These are phyloP conservation scores for Sander lucioperca DNA, from an alignment of 2,113 vertebrate genomes.

Conservation along the genomic window DNA sequence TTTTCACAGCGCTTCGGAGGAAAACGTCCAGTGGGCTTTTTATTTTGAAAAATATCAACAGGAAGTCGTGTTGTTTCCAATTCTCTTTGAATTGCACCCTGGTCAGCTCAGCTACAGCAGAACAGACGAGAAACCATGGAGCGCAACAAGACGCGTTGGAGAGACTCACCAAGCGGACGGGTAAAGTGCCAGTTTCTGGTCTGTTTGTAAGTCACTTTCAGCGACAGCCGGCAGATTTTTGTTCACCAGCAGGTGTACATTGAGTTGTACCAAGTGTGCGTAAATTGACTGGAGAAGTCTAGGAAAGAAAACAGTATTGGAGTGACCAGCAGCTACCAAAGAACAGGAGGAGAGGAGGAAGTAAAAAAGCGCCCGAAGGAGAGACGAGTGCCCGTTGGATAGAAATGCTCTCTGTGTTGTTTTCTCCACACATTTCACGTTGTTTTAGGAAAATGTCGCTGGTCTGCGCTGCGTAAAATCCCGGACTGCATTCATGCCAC, in stretches of 20 bases:
- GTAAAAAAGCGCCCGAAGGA: constrained; percentile 13
- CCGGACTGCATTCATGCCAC: constrained; percentile 31
- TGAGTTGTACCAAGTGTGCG: constrained; percentile 26
- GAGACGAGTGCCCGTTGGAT: constrained; percentile 12
- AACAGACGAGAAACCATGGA: constrained; percentile 72
- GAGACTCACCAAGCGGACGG: constrained; percentile 49
- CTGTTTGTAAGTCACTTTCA: constrained; percentile 35
- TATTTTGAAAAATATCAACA: constrained; percentile 46
- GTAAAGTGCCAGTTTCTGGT: constrained; percentile 33
- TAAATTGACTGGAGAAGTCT: constrained; percentile 41
- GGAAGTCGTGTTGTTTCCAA: constrained; percentile 34
- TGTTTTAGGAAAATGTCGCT: constrained; percentile 17
- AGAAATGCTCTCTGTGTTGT: constrained; percentile 23
- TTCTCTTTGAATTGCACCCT: not conserved
- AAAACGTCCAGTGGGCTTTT: not conserved
- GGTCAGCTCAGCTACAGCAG: constrained; percentile 55
- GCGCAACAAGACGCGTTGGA: constrained; percentile 73
- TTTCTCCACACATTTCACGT: constrained; percentile 2
- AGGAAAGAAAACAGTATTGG: constrained; percentile 29
- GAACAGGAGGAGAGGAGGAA: constrained; percentile 25
- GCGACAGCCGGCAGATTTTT: not conserved
- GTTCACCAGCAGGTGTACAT: constrained; percentile 10
- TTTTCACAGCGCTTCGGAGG: no score
- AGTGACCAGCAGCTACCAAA: constrained; percentile 41
- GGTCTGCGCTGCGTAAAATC: constrained; percentile 46